Percentiles rank a stretch among this genome's conserved stretches.
Conservation (phyloP, 2,113 vertebrate species). For the Syngnathus scovelli region DNA sequence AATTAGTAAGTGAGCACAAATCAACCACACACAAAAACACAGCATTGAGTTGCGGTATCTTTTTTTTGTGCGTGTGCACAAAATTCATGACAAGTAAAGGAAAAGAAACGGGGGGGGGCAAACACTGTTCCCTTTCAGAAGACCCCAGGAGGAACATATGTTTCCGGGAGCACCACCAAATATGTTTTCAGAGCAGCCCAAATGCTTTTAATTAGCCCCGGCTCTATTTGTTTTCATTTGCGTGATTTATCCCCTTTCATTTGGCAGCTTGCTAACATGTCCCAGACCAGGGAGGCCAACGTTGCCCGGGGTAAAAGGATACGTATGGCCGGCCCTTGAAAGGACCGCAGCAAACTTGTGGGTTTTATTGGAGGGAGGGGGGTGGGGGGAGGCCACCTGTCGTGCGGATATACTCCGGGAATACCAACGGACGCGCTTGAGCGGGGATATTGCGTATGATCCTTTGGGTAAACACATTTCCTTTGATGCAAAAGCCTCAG, state of each 20-base stretch:
- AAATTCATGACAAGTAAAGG: background rate
- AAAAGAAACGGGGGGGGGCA: background rate
- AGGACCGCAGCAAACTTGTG: constrained; percentile 4
- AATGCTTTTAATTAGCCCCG: constrained; percentile 66
- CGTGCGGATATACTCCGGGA: constrained; percentile 28
- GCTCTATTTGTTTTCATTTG: constrained; percentile 75
- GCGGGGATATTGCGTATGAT: constrained; percentile 38
- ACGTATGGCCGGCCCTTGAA: constrained; percentile 50
- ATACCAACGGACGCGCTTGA: constrained; percentile 31
- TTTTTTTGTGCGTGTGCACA: background rate
- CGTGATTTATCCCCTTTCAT: constrained; percentile 73
- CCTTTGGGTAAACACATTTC: constrained; percentile 44
- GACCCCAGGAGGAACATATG: constrained; percentile 60
- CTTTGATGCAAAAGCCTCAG: constrained; percentile 26
- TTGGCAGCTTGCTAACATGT: constrained; percentile 71
- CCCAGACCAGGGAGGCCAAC: constrained; percentile 56
- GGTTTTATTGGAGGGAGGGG: constrained; percentile 43
- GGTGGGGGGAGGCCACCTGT: constrained; percentile 57
- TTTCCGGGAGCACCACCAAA: constrained; percentile 58
- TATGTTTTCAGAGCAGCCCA: constrained; percentile 49
- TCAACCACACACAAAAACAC: constrained; percentile 1
- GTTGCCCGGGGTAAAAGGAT: constrained; percentile 56
- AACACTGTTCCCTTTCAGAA: constrained; percentile 50
- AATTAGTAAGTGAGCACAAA: constrained; percentile 28
- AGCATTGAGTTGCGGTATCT: background rate